Evolutionary conservation across 2,797 vertebrate genomes (phyloP), one percentile per base, ranked within the genome.

Genomic region (Micropoecilia bifurca): DNA sequence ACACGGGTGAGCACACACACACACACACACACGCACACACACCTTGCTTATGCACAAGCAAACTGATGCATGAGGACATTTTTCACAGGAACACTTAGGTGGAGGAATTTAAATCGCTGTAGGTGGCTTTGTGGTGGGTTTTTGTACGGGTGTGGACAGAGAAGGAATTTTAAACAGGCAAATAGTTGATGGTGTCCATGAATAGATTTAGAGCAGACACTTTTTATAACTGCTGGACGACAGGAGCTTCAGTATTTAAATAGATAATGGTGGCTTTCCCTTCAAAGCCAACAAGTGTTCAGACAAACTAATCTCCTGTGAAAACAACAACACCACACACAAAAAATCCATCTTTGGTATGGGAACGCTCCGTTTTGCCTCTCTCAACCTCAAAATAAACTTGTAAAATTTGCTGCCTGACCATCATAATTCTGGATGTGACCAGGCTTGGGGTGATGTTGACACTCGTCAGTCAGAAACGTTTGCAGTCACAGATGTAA

Each of bases 21-120:
- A 79, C 80, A 39, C 36, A 61, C 78, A 71, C 82, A 77, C 73
- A 80, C 88, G 73, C 82, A 80, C 73, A 79, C 80, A 75, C 75
- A 71, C 48, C 76, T 63, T 46, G 43, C 36, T 6, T 30, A 53
- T 30, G 50, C 77, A 81, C 72, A 71, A 63, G 76, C 72, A 80
- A 81, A 69, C 61, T 55, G 73, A 78, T 78, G 68, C 84, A 79
- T 59, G 5, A 76, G 83, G 81, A 84, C 84, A 85, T 89, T 90
- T 88, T 81, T 87, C 83, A 84, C 71, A 45, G 73, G 81, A 78
- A 53, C 85, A 78, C 84, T 84, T 76, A 50, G 78, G 74, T 8
- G 33, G 75, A 83, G 75, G 74, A 80, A 43, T 77, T 87, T 81
- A 73, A 88, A 86, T 55, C 57, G 48, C 73, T 80, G 83, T 84